Evolutionary conservation across 2,113 vertebrate genomes (phyloP), one percentile per base, ranked within the genome.

Genomic region (Pandion haliaetus): DNA sequence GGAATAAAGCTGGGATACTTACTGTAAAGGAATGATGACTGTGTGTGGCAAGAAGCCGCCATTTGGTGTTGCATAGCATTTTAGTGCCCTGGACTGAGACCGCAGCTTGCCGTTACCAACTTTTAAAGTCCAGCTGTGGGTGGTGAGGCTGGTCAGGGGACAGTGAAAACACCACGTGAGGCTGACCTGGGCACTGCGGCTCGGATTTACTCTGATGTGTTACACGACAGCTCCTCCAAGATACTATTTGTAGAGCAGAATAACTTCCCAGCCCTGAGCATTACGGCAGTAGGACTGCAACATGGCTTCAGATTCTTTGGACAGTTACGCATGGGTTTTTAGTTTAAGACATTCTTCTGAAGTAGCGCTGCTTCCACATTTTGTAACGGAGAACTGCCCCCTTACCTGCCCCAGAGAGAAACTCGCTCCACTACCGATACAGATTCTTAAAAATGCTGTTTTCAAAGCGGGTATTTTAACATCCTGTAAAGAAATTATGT

Each of bases 21-120:
- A 31, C 73, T 61, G 40, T n/a, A 29, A 49, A 71, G 81, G 83
- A 81, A 54, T 7, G 74, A 34, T 18, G 82, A 31, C 57, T 82
- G 45, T 47, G 90, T 83, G 59, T 28, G 82, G 91, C 82, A 90
- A 90, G 93, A 86, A 97, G 94, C 36, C 80, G 96, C 97, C 70
- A 9, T 73, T 82, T 92, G 97, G 95, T 98, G 97, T 96, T 98
- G 98, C 97, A 98, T 98, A 98, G 98, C 85, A 25, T 93, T 74
- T 87, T 42, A 66, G 92, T 55, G 87, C 77, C 88, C 88, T 36
- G 83, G 74, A 23, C 85, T 82, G 89, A 59, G 77, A 40, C 76
- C 82, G 47, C 93, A 93, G 31, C 83, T 91, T 57, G 91, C 90
- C 17, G 6, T 31, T 26, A 10, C 58, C 54, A 17, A 45, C 72